Percentiles rank a stretch among this genome's conserved stretches.
These are phyloP conservation scores for Tenrec ecaudatus DNA, from an alignment of 2,113 vertebrate species.

Conservation along the genomic window DNA sequence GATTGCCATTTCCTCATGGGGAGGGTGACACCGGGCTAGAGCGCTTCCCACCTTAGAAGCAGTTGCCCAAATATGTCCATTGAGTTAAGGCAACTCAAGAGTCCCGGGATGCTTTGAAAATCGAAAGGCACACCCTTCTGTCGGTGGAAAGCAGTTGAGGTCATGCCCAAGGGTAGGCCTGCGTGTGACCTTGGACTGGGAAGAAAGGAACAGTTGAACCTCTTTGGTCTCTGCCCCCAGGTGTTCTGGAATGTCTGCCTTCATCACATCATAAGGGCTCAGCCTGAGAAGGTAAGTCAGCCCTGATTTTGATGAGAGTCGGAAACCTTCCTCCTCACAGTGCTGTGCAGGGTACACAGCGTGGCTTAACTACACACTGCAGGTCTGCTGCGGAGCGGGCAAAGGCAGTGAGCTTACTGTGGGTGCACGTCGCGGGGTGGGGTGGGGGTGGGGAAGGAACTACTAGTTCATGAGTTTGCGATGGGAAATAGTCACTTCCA, in stretches of 20 bases:
- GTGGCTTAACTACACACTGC: neutral
- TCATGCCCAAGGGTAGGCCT: neutral
- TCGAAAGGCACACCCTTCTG: neutral
- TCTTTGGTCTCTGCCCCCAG: neutral
- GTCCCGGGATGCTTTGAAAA: neutral
- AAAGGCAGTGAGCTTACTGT: neutral
- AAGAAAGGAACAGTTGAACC: neutral
- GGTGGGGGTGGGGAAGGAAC: neutral
- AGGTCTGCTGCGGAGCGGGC: neutral
- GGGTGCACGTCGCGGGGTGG: too few species aligned
- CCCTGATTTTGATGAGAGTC: neutral
- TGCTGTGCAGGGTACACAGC: neutral
- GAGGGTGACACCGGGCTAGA: neutral
- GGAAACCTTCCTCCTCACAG: neutral
- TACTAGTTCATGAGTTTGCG: neutral
- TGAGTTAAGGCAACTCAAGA: neutral
- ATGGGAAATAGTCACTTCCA: too few species aligned
- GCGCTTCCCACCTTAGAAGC: neutral
- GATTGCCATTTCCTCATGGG: neutral
- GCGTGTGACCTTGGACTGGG: neutral
- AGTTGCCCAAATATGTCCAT: neutral
- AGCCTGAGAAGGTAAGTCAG: neutral
- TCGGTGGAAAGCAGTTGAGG: neutral
- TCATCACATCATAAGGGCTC: neutral
- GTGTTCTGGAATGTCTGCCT: slow-evolving; percentile 1